Evolutionary conservation across 2,888 invertebrate genomes (phyloP).

Genomic region (Dynastes tityus): DNA sequence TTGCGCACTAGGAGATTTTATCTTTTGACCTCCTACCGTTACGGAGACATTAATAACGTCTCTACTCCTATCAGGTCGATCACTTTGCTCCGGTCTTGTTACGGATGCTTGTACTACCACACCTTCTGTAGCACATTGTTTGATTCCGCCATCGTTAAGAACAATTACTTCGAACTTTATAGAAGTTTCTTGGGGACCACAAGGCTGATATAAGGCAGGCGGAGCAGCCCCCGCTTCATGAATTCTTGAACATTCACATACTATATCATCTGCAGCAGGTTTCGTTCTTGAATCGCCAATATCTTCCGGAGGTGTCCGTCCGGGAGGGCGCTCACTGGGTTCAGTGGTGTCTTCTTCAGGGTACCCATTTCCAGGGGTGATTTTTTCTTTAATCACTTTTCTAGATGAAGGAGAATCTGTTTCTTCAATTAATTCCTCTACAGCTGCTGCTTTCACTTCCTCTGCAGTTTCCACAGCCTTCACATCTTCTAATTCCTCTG

Average conservation of each 20-base stretch:
- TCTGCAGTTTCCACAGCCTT: too few relatives aligned
- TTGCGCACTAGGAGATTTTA: not conserved
- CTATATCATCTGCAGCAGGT: conserved; percentile 54
- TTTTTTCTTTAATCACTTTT: conserved; percentile 7
- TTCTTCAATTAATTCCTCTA: not conserved
- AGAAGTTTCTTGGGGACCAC: conserved; percentile 36
- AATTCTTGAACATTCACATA: conserved; percentile 60
- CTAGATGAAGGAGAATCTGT: not conserved
- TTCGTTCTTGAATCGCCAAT: conserved; percentile 57
- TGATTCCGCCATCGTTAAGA: conserved; percentile 32
- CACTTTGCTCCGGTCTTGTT: conserved; percentile 14
- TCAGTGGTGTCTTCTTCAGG: too few relatives aligned
- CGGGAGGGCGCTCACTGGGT: too few relatives aligned
- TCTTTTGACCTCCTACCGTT: conserved; percentile 14
- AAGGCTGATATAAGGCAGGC: conserved; percentile 55
- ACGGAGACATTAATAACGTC: conserved; percentile 40
- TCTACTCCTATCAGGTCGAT: not conserved
- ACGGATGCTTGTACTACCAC: conserved; percentile 41
- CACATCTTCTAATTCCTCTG: too few relatives aligned
- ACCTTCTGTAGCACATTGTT: conserved; percentile 49
- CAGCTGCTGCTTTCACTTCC: not conserved
- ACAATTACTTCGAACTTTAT: conserved; percentile 50
- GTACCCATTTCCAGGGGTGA: not conserved
- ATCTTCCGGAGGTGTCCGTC: conserved; percentile 38
- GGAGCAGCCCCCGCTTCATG: conserved; percentile 60